Base-by-base conservation (phyloP, 2,888 invertebrate genomes). In the Patella ulyssiponensis region DNA sequence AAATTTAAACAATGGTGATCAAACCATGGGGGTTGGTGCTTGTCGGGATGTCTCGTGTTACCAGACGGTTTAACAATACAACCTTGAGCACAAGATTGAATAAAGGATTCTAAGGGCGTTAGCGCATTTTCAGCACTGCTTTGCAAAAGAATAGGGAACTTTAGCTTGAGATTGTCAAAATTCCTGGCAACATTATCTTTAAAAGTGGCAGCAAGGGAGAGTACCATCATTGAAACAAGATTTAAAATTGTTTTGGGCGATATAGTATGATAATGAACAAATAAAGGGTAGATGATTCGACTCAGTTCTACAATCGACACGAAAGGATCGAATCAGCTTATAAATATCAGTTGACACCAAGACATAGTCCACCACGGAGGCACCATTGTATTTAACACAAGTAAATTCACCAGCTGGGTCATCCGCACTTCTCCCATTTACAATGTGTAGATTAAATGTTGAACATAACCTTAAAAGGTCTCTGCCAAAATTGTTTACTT, bases 391-490 rank as follows among this genome's bases (percentile, higher is more conserved):
- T 20, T 64, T 64, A 20, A 64, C 23, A 20, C 64, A 64, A 64
- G 64, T 64, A 64, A 9, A 64, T 64, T 64, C 64, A 15, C 64
- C 64, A 9, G 23, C 11, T 23, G 20, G 9, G 23, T 64, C 23
- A 9, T 64, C 14, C 7, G 9, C 64, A 20, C n/a, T 20, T 64
- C 64, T 64, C 20, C 64, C 64, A 64, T 64, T 64, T 20, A 64
- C 64, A 64, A 64, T 20, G 23, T 64, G 64, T 64, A n/a, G n/a
- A 64, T 64, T 64, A 64, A 64, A 64, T 23, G 64, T 64, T 4
- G 64, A n/a, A 64, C 64, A 64, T 64, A 64, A 20, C 23, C 64
- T 64, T 14, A 64, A 15, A 64, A 64, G 64, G n/a, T 64, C 64
- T 20, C 15, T 64, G n/a, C 64, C 64, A 23, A 64, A 64, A 64